Evolutionary conservation across 2,113 vertebrate genomes (phyloP).

Genomic region (Onychorhynchus coronatus): DNA sequence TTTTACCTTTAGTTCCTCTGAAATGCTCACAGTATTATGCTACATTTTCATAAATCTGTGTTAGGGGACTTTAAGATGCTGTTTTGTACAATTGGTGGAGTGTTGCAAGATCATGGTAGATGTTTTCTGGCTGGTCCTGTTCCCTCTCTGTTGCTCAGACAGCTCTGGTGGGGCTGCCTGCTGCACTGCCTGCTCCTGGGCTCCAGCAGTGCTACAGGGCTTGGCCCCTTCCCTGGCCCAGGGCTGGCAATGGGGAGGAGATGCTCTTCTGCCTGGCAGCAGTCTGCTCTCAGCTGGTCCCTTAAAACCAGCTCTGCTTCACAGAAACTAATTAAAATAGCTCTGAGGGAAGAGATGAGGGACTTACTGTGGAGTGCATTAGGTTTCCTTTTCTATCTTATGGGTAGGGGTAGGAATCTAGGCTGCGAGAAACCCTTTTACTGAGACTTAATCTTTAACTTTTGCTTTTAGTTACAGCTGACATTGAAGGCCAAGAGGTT

Average conservation of each 20-base stretch:
- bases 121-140: not conserved
- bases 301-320: not conserved
- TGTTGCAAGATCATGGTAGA: not conserved
- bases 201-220: not conserved
- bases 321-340: not conserved
- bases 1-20: not conserved
- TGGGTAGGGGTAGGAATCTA: not conserved
- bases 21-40: not conserved
- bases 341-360: not conserved
- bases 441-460: not conserved
- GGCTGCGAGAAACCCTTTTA: not conserved
- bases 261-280: not conserved
- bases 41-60: not conserved
- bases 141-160: not conserved
- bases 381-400: not conserved
- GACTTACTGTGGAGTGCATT: not conserved
- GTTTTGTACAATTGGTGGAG: not conserved
- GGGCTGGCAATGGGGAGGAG: fast-evolving
- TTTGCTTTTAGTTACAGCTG: not conserved
- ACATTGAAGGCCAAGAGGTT: not conserved
- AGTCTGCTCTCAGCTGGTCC: not conserved
- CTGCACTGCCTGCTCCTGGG: not conserved
- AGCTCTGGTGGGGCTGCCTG: not conserved
- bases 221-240: not conserved
- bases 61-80: not conserved